Base-by-base conservation (phyloP, 2,888 invertebrate genomes). In the Ectemnius cavifrons region DNA sequence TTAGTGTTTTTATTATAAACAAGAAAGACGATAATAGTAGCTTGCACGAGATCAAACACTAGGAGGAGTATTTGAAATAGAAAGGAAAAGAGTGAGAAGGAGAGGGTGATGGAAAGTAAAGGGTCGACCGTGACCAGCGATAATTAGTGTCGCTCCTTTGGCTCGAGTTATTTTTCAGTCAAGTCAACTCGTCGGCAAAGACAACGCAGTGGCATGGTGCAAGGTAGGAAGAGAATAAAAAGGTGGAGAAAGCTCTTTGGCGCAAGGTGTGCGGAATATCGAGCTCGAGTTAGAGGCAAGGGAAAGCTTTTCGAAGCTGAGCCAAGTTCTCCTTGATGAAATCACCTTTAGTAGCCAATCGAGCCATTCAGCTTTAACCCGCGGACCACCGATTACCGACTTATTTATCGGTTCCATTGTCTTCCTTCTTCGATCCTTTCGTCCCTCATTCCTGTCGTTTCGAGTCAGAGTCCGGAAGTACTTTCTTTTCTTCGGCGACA, bases 321-420 rank as follows among this genome's bases (percentile, higher is more conserved):
- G 59, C 52, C 49, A 62, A 61, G 18, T n/a, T 57, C 67, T 18
- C 28, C 63, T 71, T 61, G 65, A 76, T 66, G 75, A 77, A 81
- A 76, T 78, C 84, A 84, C 81, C 86, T 86, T 85, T 77, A 78
- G 78, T 58, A 82, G 80, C 77, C 79, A 83, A 83, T 84, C 80
- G 82, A 80, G 73, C 77, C 75, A 78, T 83, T 79, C 78, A 52
- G 67, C 72, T 76, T 72, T 74, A 80, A 81, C 72, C 81, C 64
- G 77, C 79, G 78, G 81, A 80, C 82, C 82, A 81, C 78, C 81
- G 86, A 86, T 86, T 83, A 84, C 85, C 76, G 83, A 83, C 82
- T 86, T 85, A 83, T 86, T 86, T 86, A 86, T 86, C 83, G 80
- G 73, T 45, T 60, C 77, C 75, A 83, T 84, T 82, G 82, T 84